Percentiles rank a stretch among this genome's conserved stretches.
These are phyloP conservation scores for Entelurus aequoreus DNA, from an alignment of 2,113 vertebrate species.

Conservation along the genomic window DNA sequence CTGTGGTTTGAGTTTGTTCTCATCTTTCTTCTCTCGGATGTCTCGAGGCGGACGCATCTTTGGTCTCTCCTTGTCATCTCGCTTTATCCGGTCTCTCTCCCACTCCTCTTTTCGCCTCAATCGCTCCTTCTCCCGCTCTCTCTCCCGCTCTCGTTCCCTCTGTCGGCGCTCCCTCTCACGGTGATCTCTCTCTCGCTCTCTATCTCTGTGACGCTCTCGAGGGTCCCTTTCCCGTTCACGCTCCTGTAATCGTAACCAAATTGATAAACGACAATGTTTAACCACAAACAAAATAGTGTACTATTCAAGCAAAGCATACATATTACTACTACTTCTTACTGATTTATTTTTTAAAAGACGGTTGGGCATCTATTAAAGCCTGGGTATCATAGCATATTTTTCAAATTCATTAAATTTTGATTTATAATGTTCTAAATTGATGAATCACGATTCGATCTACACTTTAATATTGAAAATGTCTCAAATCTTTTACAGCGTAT, in stretches of 20 bases:
- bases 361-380: too few relatives aligned
- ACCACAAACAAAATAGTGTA: neutral
- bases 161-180: conserved; percentile 76
- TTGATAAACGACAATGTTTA: neutral
- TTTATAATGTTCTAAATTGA: too few relatives aligned
- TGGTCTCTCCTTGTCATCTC: conserved; percentile 88
- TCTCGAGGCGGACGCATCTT: conserved; percentile 82
- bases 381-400: too few relatives aligned
- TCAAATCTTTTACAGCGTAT: too few relatives aligned
- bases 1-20: conserved; percentile 83
- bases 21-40: conserved; percentile 85
- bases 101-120: conserved; percentile 85
- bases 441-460: too few relatives aligned
- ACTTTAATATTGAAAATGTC: too few relatives aligned
- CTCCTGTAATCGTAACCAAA: conserved; percentile 67
- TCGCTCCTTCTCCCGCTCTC: conserved; percentile 85
- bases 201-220: conserved; percentile 69
- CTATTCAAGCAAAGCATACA: too few relatives aligned
- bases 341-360: too few relatives aligned
- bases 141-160: conserved; percentile 80
- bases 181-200: conserved; percentile 84
- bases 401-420: too few relatives aligned
- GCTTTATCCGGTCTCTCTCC: conserved; percentile 81
- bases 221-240: conserved; percentile 72
- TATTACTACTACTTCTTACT: too few relatives aligned